A percentile compares a stretch with the other conserved stretches of the same genome.
Conservation (phyloP, 2,888 invertebrate genomes). For the Diaperis boleti region DNA sequence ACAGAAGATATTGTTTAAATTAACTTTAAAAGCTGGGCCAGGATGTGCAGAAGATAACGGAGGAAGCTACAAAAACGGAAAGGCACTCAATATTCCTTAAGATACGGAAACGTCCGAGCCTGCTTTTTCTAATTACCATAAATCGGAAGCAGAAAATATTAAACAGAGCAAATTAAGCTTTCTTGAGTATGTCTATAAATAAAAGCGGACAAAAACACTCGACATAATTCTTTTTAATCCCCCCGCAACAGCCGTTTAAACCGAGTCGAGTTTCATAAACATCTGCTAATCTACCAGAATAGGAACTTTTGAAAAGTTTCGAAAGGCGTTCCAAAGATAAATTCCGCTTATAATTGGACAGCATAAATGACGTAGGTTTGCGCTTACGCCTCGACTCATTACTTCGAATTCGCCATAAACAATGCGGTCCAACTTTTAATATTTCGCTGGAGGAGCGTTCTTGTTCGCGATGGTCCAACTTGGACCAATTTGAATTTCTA, state of each 20-base stretch:
- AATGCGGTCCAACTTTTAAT: conserved; percentile 28
- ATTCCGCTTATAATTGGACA: conserved; percentile 53
- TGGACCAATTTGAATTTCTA: conserved; percentile 29
- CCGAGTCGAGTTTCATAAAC: conserved; percentile 50
- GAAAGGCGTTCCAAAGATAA: conserved; percentile 52
- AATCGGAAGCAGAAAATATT: conserved; percentile 29
- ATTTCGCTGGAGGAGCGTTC: conserved; percentile 2
- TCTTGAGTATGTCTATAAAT: conserved; percentile 43
- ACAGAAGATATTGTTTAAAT: too few relatives aligned
- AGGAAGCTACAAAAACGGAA: too few relatives aligned
- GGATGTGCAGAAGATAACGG: too few relatives aligned
- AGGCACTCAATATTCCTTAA: conserved; percentile 23
- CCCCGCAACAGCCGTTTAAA: conserved; percentile 47
- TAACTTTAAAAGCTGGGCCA: too few relatives aligned
- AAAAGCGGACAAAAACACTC: conserved; percentile 43
- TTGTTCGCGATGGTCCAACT: background rate
- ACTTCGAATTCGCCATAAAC: conserved; percentile 34
- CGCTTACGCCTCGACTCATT: conserved; percentile 41
- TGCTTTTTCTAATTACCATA: conserved; percentile 30
- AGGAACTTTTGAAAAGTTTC: conserved; percentile 48
- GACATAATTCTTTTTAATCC: conserved; percentile 50
- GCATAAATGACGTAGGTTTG: conserved; percentile 46
- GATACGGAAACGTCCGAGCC: conserved; percentile 3
- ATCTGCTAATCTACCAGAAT: conserved; percentile 50
- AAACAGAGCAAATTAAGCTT: conserved; percentile 37